phyloP scores from a whole-genome alignment of 2,797 vertebrate genomes.

The Lepilemur septentrionalis region DNA sequence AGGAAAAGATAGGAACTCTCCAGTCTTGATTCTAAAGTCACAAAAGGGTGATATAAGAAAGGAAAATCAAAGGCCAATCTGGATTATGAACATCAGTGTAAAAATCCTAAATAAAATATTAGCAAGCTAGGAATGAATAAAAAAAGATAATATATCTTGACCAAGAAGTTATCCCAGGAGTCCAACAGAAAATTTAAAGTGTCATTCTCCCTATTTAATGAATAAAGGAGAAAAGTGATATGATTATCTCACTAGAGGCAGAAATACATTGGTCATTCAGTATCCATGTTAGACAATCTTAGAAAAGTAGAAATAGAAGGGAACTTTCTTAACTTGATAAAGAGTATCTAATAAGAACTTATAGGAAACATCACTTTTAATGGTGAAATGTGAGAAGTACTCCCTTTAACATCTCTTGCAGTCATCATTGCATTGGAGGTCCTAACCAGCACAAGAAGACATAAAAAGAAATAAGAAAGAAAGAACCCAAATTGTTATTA shows the following conservation, averaged over 20 bases:
- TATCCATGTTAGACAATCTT: not conserved
- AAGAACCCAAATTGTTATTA: not conserved
- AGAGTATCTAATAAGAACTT: not conserved
- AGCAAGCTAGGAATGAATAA: not conserved
- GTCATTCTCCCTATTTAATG: not conserved
- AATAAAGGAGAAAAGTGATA: conserved; percentile 34
- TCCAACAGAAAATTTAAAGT: not conserved
- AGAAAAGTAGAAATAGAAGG: not conserved
- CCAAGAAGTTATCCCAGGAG: not conserved
- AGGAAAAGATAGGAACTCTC: not conserved
- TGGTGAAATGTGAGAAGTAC: not conserved
- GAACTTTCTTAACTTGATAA: not conserved
- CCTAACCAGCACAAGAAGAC: not conserved
- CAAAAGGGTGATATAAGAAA: not conserved
- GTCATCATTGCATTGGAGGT: not conserved
- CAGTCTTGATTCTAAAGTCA: not conserved
- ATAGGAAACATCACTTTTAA: not conserved
- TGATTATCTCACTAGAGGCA: not conserved
- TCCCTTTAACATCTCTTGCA: not conserved
- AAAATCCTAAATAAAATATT: not conserved
- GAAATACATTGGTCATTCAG: not conserved
- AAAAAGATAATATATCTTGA: not conserved
- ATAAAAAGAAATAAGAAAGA: not conserved
- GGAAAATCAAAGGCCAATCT: not conserved
- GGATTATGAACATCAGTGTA: not conserved